Conservation (phyloP, 2,113 vertebrate species). For the Ciconia stormi region DNA sequence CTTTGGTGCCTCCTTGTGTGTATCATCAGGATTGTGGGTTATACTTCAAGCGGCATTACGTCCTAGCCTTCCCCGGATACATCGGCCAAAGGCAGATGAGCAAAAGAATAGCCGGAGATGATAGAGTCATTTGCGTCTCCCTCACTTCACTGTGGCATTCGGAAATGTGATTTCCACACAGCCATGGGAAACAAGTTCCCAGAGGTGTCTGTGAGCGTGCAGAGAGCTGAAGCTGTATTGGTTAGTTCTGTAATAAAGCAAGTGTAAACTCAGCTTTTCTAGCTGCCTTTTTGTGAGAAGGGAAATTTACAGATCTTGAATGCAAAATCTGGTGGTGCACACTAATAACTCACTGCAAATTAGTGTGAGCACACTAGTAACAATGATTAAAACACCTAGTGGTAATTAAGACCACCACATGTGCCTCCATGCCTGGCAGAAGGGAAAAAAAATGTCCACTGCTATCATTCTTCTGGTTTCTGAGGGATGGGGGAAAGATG, state of each 20-base stretch:
- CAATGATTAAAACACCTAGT: not conserved
- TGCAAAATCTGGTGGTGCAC: no score
- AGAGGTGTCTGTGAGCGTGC: not conserved
- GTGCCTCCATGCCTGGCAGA: not conserved
- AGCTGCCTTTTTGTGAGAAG: not conserved
- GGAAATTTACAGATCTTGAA: not conserved
- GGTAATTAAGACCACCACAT: fast-evolving
- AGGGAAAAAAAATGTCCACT: not conserved
- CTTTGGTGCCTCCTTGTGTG: fast-evolving
- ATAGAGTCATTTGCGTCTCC: not conserved
- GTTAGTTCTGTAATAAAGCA: not conserved
- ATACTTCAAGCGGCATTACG: not conserved
- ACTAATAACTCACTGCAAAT: not conserved
- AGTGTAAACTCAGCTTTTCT: not conserved
- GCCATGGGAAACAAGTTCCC: not conserved
- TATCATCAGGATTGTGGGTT: not conserved
- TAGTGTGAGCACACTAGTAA: not conserved
- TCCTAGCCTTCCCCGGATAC: not conserved
- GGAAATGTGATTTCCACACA: not conserved
- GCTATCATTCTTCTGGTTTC: not conserved
- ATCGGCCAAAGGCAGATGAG: not conserved
- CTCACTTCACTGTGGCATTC: not conserved
- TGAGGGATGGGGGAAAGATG: not conserved
- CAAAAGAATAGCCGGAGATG: not conserved
- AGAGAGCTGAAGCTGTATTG: not conserved